Percentiles rank a stretch among this genome's conserved stretches.
phyloP scores from a whole-genome alignment of 2,113 vertebrate genomes.

The cat (Felis catus) region DNA sequence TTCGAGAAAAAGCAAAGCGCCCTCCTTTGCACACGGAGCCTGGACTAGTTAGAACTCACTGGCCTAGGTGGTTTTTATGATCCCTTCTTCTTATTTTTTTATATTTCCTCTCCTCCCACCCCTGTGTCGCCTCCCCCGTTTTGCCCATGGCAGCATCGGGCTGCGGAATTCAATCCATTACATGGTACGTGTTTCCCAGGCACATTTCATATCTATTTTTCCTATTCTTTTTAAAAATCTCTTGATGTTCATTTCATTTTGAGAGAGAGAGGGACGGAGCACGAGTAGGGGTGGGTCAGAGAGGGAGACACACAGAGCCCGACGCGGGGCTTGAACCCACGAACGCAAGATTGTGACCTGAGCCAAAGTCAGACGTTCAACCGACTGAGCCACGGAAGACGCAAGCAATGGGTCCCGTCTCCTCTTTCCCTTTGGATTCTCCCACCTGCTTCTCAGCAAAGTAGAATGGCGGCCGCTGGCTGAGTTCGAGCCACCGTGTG shows the following conservation, averaged over 20 bases:
- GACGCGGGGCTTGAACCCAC: too few relatives aligned
- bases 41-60: too few relatives aligned
- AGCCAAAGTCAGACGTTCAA: too few relatives aligned
- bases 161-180: background rate
- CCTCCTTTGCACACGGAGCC: too few relatives aligned
- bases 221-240: too few relatives aligned
- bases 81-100: background rate
- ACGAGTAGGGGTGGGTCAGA: too few relatives aligned
- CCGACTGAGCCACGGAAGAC: background rate
- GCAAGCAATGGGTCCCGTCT: fast-evolving
- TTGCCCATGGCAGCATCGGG: fast-evolving
- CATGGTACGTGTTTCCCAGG: background rate
- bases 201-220: background rate
- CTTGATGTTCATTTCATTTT: too few relatives aligned
- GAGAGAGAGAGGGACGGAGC: too few relatives aligned
- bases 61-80: background rate
- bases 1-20: background rate
- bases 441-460: background rate
- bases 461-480: background rate
- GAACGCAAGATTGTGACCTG: too few relatives aligned
- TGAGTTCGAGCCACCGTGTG: fast-evolving
- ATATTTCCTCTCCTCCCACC: background rate
- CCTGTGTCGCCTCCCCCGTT: fast-evolving
- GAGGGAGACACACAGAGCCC: too few relatives aligned
- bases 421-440: background rate